These are phyloP conservation scores for Pangasius mekongensis DNA, from an alignment of 2,797 vertebrate genomes.

Conservation along the genomic window DNA sequence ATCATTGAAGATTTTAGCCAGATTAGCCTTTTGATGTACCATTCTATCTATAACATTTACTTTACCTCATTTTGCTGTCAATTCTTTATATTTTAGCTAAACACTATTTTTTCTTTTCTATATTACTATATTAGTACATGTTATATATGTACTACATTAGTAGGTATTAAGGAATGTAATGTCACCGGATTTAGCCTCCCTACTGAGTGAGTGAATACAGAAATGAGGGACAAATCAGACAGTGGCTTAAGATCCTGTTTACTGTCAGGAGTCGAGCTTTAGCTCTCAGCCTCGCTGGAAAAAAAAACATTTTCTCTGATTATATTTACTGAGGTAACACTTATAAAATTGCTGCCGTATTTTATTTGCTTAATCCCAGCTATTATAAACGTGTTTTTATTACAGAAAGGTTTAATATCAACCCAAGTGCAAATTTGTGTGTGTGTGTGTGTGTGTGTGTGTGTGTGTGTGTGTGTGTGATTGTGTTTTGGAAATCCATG, in stretches of 20 bases:
- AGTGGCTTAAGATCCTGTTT: neutral
- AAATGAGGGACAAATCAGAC: neutral
- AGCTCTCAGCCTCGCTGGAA: neutral
- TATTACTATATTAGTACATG: neutral
- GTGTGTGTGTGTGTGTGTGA: slow-evolving; percentile 3
- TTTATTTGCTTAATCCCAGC: neutral
- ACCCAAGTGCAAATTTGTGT: neutral
- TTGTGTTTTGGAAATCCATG: neutral
- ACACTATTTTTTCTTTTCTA: neutral
- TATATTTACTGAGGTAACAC: neutral
- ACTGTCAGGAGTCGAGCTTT: neutral
- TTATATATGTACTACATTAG: too few species aligned
- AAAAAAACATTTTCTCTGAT: neutral
- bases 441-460: neutral
- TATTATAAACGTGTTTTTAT: neutral
- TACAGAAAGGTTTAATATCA: neutral
- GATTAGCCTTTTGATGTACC: neutral
- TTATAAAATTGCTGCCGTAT: neutral
- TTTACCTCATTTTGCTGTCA: neutral
- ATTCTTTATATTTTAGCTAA: neutral
- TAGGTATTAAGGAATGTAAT: neutral
- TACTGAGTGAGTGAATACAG: neutral
- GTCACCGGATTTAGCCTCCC: neutral
- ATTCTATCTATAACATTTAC: neutral
- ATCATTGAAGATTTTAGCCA: neutral